Base-by-base conservation (phyloP, 1,140 invertebrate genomes). In the Eurosta solidaginis region DNA sequence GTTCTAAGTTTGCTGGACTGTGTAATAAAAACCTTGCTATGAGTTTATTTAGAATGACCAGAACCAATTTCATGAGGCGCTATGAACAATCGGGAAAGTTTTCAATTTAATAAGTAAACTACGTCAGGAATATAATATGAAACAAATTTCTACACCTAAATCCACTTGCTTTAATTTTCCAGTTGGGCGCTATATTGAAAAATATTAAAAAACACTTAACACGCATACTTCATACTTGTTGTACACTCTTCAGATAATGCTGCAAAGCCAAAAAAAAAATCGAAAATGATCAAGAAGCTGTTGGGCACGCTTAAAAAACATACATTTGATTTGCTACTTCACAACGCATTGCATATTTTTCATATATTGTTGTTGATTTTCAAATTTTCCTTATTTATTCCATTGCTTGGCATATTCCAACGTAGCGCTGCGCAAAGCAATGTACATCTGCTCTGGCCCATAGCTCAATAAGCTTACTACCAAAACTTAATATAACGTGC, bases 301-400 rank as follows among this genome's bases (percentile, higher is more conserved):
- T 20, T 59, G 29, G 54, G 45, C 54, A 29, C 27, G 6, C 14
- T 17, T 17, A 59, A 7, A 59, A 17, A 59, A 36, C 10, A 36
- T 33, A 36, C 7, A 12, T 47, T 9, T 3, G 14, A 17, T 47
- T 47, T 47, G 7, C 45, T 47, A 47, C 45, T 47, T 22, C 49
- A 22, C 49, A 52, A 22, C 22, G n/a, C 17, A 52, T 22, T 52
- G 49, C 49, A 22, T 52, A 52, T 22, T n/a, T n/a, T n/a, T n/a
- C 20, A 1, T 6, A 25, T 68, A 9, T 68, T 40, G 59, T 33
- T 20, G 5, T 7, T 40, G 17, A n/a, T 22, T 20, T 68, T 68
- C n/a, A 14, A 29, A 68, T 33, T 40, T 40, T 40, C 59, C 5
- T 68, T 68, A 68, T 68, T 40, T 68, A 68, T 68, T 68, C 59